These are phyloP conservation scores for Oligia strigilis DNA, from an alignment of 2,888 invertebrate genomes.

Conservation along the genomic window DNA sequence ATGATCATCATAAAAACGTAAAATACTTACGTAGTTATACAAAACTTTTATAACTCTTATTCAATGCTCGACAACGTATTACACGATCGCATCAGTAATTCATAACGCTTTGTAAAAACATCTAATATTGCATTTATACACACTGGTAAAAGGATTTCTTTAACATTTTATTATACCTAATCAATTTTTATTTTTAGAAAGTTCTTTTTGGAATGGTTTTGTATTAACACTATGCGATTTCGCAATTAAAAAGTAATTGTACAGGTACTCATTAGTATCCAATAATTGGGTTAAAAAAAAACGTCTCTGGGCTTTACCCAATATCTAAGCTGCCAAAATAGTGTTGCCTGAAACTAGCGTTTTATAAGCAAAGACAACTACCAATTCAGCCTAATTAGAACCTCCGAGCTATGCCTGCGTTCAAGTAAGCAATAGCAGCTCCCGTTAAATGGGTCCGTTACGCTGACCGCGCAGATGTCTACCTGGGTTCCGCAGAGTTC, in stretches of 20 bases:
- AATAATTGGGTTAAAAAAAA: no score
- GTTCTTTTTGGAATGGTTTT: background rate
- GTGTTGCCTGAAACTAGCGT: background rate
- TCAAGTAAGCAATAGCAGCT: conserved; percentile 59
- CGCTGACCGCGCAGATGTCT: conserved; percentile 71
- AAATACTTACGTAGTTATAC: background rate
- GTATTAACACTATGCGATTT: background rate
- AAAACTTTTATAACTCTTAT: conserved; percentile 20
- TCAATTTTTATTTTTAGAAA: background rate
- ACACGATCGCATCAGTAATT: conserved; percentile 18
- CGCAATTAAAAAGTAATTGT: background rate
- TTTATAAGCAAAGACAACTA: conserved; percentile 33
- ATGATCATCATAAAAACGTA: conserved; percentile 11
- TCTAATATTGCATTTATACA: conserved; percentile 3
- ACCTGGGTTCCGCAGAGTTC: conserved; percentile 62
- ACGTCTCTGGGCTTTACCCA: background rate
- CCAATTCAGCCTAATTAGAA: conserved; percentile 54
- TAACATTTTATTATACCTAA: background rate
- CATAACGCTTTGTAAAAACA: conserved; percentile 7
- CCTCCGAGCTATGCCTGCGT: conserved; percentile 40
- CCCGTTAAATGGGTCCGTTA: conserved; percentile 78
- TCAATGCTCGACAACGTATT: conserved; percentile 23
- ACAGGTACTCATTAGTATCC: background rate
- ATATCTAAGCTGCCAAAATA: background rate
- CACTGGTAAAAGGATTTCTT: background rate